phyloP scores from a whole-genome alignment of 2,113 vertebrate species.

The human region DNA sequence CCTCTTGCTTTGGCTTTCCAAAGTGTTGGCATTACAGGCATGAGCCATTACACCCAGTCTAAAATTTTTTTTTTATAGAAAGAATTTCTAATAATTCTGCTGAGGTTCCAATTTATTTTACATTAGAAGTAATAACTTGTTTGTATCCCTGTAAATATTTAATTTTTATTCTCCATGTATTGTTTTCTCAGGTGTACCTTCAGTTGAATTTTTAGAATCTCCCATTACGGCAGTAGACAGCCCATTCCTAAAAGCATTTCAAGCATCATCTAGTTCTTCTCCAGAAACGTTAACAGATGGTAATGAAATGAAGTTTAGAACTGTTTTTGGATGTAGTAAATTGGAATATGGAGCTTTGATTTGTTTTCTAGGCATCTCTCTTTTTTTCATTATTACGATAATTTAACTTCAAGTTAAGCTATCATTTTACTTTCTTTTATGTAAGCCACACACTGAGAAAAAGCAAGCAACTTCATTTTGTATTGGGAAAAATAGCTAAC shows the following conservation, averaged over 20 bases:
- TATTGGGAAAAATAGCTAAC: neutral
- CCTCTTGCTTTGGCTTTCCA: no score
- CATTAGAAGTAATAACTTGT: neutral
- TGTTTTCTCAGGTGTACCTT: constrained; percentile 81
- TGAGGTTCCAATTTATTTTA: constrained; percentile 40
- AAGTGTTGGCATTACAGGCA: no score
- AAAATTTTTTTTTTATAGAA: neutral
- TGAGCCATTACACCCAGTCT: no score
- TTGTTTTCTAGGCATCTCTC: neutral
- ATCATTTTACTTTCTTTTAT: constrained; percentile 19
- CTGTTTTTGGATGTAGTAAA: neutral
- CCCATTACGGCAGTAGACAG: constrained; percentile 78
- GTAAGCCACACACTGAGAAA: neutral
- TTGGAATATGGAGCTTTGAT: neutral
- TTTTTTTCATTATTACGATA: neutral
- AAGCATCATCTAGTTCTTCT: constrained; percentile 68
- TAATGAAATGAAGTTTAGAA: constrained; percentile 48
- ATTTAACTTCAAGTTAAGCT: neutral
- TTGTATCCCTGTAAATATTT: neutral
- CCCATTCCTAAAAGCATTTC: constrained; percentile 83
- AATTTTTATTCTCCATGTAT: constrained; percentile 20
- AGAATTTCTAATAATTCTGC: neutral
- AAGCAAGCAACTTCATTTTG: constrained; percentile 15
- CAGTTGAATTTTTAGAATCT: constrained; percentile 77
- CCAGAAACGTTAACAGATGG: constrained; percentile 72